Base-by-base conservation (phyloP, 2,888 invertebrate genomes). In the Hesperia comma region DNA sequence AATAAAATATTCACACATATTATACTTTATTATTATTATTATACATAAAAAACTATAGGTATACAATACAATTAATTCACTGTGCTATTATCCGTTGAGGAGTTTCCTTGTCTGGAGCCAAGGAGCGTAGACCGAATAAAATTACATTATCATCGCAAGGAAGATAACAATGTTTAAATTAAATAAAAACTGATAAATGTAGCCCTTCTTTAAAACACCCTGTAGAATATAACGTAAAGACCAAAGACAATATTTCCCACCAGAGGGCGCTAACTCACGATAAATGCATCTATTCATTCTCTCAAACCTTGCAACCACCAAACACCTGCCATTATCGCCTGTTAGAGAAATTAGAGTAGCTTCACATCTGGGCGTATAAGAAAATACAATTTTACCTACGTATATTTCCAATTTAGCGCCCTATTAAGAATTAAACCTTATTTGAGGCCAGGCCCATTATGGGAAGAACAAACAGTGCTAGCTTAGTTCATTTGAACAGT, bases 161-260 rank as follows among this genome's bases (percentile, higher is more conserved):
- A n/a, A n/a, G n/a, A n/a, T n/a, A n/a, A n/a, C n/a, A n/a, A n/a
- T n/a, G n/a, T n/a, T n/a, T n/a, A n/a, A n/a, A n/a, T n/a, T n/a
- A n/a, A n/a, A n/a, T n/a, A n/a, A n/a, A n/a, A n/a, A n/a, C n/a
- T n/a, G n/a, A n/a, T n/a, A n/a, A n/a, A 26, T 26, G 5, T 4
- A 26, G 10, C 37, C 12, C 37, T 3, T 8, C 12, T 10, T 8
- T 15, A 10, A 32, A 63, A 26, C 63, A 57, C 7, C 56, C 63
- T 63, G 49, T 63, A 57, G n/a, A 49, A 56, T 14, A 56, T 21
- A 56, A 49, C 12, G 15, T 32, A 32, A 32, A 53, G n/a, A 53
- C 49, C 56, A 49, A 63, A 63, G 63, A 63, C 63, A 63, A 63
- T 63, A 63, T 63, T 63, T 63, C 63, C 63, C 63, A 63, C 46